Base-by-base conservation (phyloP, 1,140 invertebrate species). In the Ceratina australensis region DNA sequence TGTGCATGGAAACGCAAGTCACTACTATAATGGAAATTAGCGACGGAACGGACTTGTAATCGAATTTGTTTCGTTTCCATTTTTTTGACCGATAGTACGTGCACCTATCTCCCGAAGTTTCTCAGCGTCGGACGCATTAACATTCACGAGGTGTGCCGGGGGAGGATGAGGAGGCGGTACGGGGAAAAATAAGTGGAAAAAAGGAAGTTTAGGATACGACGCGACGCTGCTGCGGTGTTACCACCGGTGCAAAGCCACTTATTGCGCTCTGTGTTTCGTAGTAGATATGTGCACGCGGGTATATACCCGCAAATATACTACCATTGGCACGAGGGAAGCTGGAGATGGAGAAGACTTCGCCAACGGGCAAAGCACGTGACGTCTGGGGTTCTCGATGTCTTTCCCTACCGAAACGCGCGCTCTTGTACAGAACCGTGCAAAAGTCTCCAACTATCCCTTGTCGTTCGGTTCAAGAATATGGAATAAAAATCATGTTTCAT, bases 281-380 rank as follows among this genome's bases (percentile, higher is more conserved):
- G 52, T 54, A 18, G 33, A 42, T 42, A 42, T 42, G 33, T 10
- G 33, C 33, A 42, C 33, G 10, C 33, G 33, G 33, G 10, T 42
- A 10, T 42, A 42, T 42, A 42, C 33, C 33, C 22, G 74, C 69
- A 78, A 49, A 74, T 71, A 33, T 83, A 81, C 64, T 22, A 50
- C 22, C 63, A 81, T 64, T 57, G 56, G 67, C 33, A 59, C 50
- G 56, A 33, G 78, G 47, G 61, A 73, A 56, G 50, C 16, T 16
- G 33, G 42, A 72, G 22, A n/a, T 66, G 71, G 68, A 47, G 50
- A 28, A 26, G 33, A 71, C 65, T 28, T 56, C 22, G 28, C 63
- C 78, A 79, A 47, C 72, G 79, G 75, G 80, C 72, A 78, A 82
- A 86, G 77, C 86, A 87, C 85, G 86, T 87, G 86, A 87, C 74